phyloP scores from a whole-genome alignment of 2,113 vertebrate genomes.

The Glaucidium brasilianum region DNA sequence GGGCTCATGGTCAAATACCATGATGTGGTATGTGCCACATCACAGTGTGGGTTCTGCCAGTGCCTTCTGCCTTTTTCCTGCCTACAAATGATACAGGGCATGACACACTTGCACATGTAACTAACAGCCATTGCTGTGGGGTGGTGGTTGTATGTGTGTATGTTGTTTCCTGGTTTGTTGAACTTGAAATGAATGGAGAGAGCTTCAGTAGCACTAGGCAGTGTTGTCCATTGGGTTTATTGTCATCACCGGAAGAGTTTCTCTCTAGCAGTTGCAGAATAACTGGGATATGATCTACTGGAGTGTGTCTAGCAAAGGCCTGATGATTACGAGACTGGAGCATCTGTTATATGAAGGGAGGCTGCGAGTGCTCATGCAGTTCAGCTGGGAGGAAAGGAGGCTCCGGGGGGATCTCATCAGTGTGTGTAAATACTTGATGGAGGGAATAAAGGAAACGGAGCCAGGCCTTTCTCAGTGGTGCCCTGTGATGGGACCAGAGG shows the following conservation, averaged over 20 bases:
- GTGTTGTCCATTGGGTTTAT: neutral
- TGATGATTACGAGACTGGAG: neutral
- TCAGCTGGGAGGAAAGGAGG: neutral
- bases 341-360: neutral
- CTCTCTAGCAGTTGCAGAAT: neutral
- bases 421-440: neutral
- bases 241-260: neutral
- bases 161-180: neutral
- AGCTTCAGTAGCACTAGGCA: neutral
- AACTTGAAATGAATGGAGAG: neutral
- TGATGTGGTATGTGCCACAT: accelerated
- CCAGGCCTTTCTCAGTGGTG: neutral
- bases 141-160: neutral
- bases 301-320: neutral
- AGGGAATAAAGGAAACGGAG: neutral
- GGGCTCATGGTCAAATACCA: accelerated
- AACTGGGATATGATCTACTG: neutral
- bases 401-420: neutral
- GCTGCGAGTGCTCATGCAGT: accelerated
- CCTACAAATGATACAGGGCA: neutral
- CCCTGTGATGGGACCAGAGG: accelerated
- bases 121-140: neutral
- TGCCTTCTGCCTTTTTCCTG: neutral
- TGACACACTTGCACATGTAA: accelerated
- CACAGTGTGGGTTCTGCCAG: neutral